Percentiles rank a stretch among this genome's conserved stretches.
Evolutionary conservation across 2,113 vertebrate genomes (phyloP).

Genomic region (Gymnorhina tibicen): DNA sequence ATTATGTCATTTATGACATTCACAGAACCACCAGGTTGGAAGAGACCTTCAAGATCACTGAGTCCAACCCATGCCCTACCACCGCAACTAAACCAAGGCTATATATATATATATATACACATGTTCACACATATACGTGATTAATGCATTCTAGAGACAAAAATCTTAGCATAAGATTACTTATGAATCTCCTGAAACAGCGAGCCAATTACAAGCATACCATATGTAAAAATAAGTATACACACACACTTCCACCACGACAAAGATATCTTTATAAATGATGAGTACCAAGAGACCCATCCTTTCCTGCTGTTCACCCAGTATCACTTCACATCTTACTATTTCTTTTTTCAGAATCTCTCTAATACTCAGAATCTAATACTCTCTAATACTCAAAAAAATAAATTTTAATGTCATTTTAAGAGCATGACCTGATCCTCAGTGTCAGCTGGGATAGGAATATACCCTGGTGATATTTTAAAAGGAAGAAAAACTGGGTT

Average conservation of each 20-base stretch:
- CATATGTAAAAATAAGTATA: background rate
- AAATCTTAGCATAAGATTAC: background rate
- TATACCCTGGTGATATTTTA: background rate
- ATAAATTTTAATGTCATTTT: background rate
- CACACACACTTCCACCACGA: background rate
- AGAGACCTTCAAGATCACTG: background rate
- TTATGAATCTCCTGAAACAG: background rate
- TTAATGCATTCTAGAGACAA: background rate
- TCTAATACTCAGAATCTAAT: background rate
- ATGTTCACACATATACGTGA: fast-evolving
- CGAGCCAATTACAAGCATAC: background rate
- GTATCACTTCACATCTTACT: background rate
- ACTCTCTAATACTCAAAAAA: background rate
- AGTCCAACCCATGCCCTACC: background rate
- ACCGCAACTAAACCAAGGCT: background rate
- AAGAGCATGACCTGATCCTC: background rate
- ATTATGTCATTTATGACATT: background rate
- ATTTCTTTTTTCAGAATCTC: background rate
- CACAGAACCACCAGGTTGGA: background rate
- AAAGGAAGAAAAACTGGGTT: background rate
- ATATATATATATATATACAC: background rate
- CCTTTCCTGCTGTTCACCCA: background rate
- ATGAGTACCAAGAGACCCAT: background rate
- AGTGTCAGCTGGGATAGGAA: background rate
- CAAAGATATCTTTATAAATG: background rate